Percentiles rank a stretch among this genome's conserved stretches.
phyloP scores from a whole-genome alignment of 2,113 vertebrate species.

The Pterocles burchelli region DNA sequence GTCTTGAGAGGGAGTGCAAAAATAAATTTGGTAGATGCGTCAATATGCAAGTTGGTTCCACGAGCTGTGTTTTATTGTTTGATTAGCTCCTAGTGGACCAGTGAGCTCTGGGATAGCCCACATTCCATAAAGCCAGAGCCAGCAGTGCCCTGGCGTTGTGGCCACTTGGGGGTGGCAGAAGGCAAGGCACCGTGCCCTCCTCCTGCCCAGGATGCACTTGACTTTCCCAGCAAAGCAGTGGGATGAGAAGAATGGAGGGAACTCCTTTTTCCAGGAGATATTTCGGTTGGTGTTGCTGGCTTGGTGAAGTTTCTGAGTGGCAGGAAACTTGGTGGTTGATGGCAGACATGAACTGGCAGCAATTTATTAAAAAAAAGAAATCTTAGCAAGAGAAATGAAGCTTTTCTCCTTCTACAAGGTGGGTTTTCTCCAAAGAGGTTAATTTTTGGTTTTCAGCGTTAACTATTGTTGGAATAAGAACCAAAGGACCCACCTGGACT shows the following conservation, averaged over 20 bases:
- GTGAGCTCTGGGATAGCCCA: too few relatives aligned
- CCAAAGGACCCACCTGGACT: neutral
- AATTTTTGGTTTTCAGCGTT: neutral
- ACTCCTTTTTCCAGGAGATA: neutral
- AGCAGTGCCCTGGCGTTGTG: neutral
- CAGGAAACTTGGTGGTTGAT: neutral
- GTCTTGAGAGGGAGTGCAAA: neutral
- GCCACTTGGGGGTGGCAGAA: constrained; percentile 16
- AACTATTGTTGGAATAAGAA: neutral
- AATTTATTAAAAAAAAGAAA: too few relatives aligned
- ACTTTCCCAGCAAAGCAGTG: neutral
- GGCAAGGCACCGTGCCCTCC: neutral
- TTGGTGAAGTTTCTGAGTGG: neutral
- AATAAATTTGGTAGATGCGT: neutral
- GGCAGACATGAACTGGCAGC: neutral
- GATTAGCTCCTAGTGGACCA: neutral
- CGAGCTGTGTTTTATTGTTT: neutral
- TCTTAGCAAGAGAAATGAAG: neutral
- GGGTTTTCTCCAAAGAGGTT: neutral
- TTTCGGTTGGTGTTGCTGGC: neutral
- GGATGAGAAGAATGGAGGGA: neutral
- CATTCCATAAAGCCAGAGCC: neutral
- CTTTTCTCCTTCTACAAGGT: neutral
- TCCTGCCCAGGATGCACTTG: neutral
- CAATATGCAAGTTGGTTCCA: neutral